Evolutionary conservation across 64 coral and sea anemone species (phyloP).

Genomic region (Pocillopora damicornis): DNA sequence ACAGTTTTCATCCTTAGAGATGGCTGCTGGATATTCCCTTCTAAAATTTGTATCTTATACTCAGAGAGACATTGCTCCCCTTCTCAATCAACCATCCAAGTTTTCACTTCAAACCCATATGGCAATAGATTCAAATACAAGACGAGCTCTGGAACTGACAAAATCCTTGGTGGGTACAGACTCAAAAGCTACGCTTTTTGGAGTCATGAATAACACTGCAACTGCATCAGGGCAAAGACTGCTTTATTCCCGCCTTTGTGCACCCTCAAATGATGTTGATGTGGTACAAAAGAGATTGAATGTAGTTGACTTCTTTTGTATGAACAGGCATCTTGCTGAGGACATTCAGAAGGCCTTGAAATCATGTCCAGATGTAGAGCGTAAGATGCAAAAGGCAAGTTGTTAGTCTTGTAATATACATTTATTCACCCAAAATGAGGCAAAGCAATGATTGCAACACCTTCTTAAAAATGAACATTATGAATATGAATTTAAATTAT

Average conservation of each 20-base stretch:
- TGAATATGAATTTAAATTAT: too few species aligned
- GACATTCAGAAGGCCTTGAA: slow-evolving; percentile 63
- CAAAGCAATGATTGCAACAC: too few species aligned
- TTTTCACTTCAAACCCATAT: slow-evolving; percentile 80
- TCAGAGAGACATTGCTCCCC: slow-evolving; percentile 74
- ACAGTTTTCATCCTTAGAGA: slow-evolving; percentile 74
- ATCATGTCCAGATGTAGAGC: slow-evolving; percentile 81
- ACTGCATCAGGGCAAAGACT: slow-evolving; percentile 74
- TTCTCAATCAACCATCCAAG: slow-evolving; percentile 59
- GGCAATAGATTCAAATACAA: slow-evolving; percentile 84
- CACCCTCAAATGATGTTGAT: slow-evolving; percentile 56
- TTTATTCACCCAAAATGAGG: too few species aligned
- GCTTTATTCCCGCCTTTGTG: slow-evolving; percentile 63
- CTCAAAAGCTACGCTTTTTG: slow-evolving; percentile 80
- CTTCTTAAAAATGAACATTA: too few species aligned
- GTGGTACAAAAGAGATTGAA: slow-evolving; percentile 51
- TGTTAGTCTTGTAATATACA: not conserved
- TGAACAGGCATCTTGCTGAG: slow-evolving; percentile 65
- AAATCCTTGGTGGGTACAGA: slow-evolving; percentile 66
- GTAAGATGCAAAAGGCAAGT: slow-evolving; percentile 73
- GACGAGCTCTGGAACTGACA: slow-evolving; percentile 74
- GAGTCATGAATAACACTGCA: slow-evolving; percentile 71
- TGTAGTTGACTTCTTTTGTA: slow-evolving; percentile 70
- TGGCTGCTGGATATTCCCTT: slow-evolving; percentile 54
- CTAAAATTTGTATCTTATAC: slow-evolving; percentile 76